Evolutionary conservation across 2,888 invertebrate species (phyloP).

Genomic region (Mayetiola destructor): DNA sequence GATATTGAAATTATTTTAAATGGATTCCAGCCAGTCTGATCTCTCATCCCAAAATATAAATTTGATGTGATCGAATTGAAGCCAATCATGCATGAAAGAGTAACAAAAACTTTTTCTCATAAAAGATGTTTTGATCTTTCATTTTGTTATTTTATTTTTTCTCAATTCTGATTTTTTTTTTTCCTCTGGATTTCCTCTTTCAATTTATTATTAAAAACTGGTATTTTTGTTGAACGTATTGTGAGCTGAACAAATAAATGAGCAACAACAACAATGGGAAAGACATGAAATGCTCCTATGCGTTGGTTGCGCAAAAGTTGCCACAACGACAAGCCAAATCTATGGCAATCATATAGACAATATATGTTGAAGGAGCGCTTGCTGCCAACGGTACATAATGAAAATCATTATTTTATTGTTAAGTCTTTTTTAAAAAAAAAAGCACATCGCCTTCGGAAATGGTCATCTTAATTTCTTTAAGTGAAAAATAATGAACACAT

Average conservation of each 20-base stretch:
- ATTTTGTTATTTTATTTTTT: too few species aligned
- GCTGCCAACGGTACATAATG: too few species aligned
- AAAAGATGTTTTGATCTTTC: background rate
- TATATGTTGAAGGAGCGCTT: too few species aligned
- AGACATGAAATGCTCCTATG: background rate
- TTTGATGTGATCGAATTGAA: constrained; percentile 3
- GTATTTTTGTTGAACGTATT: background rate
- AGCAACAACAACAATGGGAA: background rate
- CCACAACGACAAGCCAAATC: background rate
- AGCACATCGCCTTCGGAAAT: background rate
- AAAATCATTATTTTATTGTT: background rate
- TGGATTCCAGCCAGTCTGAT: too few species aligned
- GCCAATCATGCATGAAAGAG: constrained; percentile 6
- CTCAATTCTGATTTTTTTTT: too few species aligned
- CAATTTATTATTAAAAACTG: too few species aligned
- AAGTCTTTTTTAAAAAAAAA: background rate
- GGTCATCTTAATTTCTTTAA: constrained; percentile 12
- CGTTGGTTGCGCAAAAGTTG: background rate
- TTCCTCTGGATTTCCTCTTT: too few species aligned
- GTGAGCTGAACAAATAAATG: background rate
- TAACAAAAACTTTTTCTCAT: background rate
- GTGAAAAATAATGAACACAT: constrained; percentile 12
- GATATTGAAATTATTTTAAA: too few species aligned
- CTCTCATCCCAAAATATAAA: too few species aligned
- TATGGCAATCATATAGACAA: too few species aligned